Conservation (phyloP, 2,888 invertebrate genomes). For the Charanyca ferruginea region DNA sequence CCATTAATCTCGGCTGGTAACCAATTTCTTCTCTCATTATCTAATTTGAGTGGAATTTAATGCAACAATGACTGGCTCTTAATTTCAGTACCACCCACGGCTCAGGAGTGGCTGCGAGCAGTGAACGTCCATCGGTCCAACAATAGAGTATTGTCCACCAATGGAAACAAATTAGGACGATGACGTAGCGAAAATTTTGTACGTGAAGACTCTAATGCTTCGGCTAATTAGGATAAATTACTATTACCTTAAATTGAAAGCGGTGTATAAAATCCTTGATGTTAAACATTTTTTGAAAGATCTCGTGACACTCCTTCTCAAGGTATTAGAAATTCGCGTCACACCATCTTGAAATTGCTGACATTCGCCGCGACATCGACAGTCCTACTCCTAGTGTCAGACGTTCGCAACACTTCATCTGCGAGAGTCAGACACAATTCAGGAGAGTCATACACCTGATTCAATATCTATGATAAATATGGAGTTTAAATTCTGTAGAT, state of each 20-base stretch:
- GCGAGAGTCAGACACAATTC: too few relatives aligned
- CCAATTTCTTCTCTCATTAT: slow-evolving; percentile 80
- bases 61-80: slow-evolving; percentile 86
- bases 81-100: slow-evolving; percentile 89
- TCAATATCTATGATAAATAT: too few relatives aligned
- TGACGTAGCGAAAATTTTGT: slow-evolving; percentile 77
- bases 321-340: too few relatives aligned
- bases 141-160: slow-evolving; percentile 82
- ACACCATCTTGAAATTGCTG: too few relatives aligned
- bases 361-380: too few relatives aligned
- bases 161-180: slow-evolving; percentile 84
- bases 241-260: slow-evolving; percentile 5
- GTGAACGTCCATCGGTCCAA: slow-evolving; percentile 66
- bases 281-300: not conserved
- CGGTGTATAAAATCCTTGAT: not conserved
- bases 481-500: too few relatives aligned
- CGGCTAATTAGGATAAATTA: slow-evolving; percentile 69
- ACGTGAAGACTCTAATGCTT: slow-evolving; percentile 64
- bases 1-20: slow-evolving; percentile 68
- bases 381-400: too few relatives aligned
- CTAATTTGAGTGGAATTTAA: slow-evolving; percentile 85
- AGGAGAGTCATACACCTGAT: too few relatives aligned
- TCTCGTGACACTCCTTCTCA: not conserved
- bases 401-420: too few relatives aligned
- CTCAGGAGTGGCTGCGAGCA: slow-evolving; percentile 54